Evolutionary conservation across 2,113 vertebrate genomes (phyloP).

Genomic region (Cygnus buccinator): DNA sequence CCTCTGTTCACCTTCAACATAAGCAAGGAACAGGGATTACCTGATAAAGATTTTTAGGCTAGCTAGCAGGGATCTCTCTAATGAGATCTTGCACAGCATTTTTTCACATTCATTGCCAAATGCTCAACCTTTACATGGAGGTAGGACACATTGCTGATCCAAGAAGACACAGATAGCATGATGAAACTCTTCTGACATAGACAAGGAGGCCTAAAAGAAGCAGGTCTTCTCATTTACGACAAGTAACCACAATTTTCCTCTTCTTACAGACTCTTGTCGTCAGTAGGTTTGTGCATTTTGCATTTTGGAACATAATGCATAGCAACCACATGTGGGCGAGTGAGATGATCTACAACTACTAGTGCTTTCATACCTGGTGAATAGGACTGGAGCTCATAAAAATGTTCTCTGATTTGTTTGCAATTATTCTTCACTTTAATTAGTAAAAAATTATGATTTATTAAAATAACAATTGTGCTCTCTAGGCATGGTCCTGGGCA

Average conservation of each 20-base stretch:
- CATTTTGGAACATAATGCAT: conserved; percentile 30
- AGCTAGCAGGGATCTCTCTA: conserved; percentile 14
- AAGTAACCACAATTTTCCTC: not conserved
- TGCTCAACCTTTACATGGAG: conserved; percentile 19
- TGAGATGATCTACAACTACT: not conserved
- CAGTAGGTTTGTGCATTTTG: not conserved
- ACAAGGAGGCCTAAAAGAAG: not conserved
- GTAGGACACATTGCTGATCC: conserved; percentile 10
- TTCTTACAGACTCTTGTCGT: not conserved
- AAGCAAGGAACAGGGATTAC: not conserved
- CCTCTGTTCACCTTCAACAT: not conserved
- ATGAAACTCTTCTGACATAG: not conserved
- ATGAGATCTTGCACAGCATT: conserved; percentile 34
- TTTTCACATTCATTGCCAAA: conserved; percentile 39
- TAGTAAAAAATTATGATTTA: not conserved
- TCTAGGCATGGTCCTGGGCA: not conserved
- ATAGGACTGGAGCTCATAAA: not conserved
- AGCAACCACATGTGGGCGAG: conserved; percentile 3
- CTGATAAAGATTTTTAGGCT: not conserved
- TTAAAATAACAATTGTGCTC: not conserved
- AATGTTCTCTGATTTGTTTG: not conserved
- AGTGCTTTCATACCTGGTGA: not conserved
- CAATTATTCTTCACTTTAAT: not conserved
- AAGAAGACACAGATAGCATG: not conserved
- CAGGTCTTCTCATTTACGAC: not conserved